Conservation (phyloP, 2,888 invertebrate species). For the Mycalesis mineus region DNA sequence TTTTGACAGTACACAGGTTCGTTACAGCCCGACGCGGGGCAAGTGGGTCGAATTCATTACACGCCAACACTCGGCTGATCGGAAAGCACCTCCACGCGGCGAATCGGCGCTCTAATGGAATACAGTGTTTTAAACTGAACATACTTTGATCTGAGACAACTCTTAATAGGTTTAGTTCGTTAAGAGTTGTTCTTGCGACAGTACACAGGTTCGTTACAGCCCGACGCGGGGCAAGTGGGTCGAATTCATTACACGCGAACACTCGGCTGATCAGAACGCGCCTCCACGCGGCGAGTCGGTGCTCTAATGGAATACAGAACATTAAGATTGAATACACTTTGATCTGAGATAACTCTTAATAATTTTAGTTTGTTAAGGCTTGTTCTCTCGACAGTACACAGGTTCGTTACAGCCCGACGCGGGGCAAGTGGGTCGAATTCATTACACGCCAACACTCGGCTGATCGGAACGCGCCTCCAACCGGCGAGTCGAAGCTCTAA, state of each 20-base stretch:
- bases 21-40: not conserved
- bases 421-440: constrained; percentile 13
- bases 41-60: constrained; percentile 13
- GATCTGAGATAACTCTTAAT: no score
- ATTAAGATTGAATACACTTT: constrained; percentile 1
- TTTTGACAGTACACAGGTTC: not conserved
- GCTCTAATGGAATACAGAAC: constrained; percentile 1
- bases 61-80: constrained; percentile 7
- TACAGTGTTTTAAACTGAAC: not conserved
- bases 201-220: not conserved
- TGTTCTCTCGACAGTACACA: not conserved
- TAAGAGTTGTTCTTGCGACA: no score
- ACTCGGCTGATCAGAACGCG: constrained; percentile 6
- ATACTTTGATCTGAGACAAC: not conserved
- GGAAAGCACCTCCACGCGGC: constrained; percentile 2
- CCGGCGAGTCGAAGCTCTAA: not conserved
- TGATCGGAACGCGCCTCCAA: constrained; percentile 7
- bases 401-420: not conserved
- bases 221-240: constrained; percentile 1
- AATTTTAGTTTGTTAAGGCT: not conserved
- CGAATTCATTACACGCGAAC: constrained; percentile 9
- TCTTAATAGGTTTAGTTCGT: no score
- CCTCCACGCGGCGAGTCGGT: not conserved
- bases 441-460: constrained; percentile 7
- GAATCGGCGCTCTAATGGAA: constrained; percentile 1